Base-by-base conservation (phyloP, 2,113 vertebrate genomes). In the Chaetops frenatus region DNA sequence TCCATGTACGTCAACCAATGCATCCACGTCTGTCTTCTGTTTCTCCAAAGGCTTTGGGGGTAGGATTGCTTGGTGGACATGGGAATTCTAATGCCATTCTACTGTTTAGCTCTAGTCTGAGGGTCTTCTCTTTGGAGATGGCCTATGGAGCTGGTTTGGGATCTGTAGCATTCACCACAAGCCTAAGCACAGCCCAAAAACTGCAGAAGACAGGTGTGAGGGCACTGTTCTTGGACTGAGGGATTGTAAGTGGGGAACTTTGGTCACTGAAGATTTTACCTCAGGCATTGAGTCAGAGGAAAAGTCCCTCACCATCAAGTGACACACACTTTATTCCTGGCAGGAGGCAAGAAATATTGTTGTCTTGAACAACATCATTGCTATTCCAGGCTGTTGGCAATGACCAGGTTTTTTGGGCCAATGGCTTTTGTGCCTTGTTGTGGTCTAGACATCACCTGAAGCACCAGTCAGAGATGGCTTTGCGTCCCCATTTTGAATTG, bases 391-490 rank as follows among this genome's bases (percentile, higher is more conserved):
- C 57, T 85, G 53, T 13, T 48, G 62, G 36, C 57, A 88, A 57
- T 10, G 8, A 61, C 20, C 31, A 90, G 53, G 29, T 82, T 85
- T 85, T 93, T 82, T 57, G 23, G 54, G 21, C 42, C 61, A 87
- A 88, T 24, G 25, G 23, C 12, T n/a, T 91, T 65, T 33, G n/a
- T 36, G 45, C 22, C 40, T 57, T 90, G 21, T 36, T 64, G 17
- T 79, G n/a, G 87, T 76, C 92, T 69, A 88, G 81, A 90, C 66
- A 80, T 60, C 92, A 93, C 88, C 94, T 95, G 92, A 94, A 90
- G 70, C 44, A 48, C 10, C 29, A 79, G 65, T 31, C 35, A 81
- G 45, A 74, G 15, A 17, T 29, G n/a, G 19, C 25, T 83, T 45
- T 66, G 12, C 70, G 20, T 76, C 17, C 35, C 33, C 36, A 25